These are phyloP conservation scores for Naja naja DNA, from an alignment of 2,113 vertebrate species.

Conservation along the genomic window DNA sequence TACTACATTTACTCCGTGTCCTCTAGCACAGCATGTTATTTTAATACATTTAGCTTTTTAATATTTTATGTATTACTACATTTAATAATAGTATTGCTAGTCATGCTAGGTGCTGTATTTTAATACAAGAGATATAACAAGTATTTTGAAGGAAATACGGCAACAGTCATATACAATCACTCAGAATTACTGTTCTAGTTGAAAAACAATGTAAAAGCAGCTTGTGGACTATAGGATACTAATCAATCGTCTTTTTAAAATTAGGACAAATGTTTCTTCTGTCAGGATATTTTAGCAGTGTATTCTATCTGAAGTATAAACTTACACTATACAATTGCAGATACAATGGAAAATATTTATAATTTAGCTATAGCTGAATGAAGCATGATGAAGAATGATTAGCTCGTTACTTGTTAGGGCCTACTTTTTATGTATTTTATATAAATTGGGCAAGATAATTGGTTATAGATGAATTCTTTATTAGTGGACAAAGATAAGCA, in stretches of 20 bases:
- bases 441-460: neutral
- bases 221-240: neutral
- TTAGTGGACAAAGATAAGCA: neutral
- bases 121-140: neutral
- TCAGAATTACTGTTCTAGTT: neutral
- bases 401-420: neutral
- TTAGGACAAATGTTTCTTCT: neutral
- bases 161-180: neutral
- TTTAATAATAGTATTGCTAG: neutral
- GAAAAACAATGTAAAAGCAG: neutral
- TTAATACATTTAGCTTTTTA: neutral
- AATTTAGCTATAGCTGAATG: neutral
- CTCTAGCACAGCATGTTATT: neutral
- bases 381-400: neutral
- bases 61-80: neutral
- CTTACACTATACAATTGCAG: neutral
- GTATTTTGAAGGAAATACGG: neutral
- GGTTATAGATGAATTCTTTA: neutral
- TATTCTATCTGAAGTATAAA: neutral
- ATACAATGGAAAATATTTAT: neutral
- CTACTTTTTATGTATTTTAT: neutral
- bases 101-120: neutral
- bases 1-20: neutral
- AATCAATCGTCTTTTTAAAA: neutral
- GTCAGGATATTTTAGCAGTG: neutral